Conservation (phyloP, 2,113 vertebrate species). For the Larimichthys polyactis region DNA sequence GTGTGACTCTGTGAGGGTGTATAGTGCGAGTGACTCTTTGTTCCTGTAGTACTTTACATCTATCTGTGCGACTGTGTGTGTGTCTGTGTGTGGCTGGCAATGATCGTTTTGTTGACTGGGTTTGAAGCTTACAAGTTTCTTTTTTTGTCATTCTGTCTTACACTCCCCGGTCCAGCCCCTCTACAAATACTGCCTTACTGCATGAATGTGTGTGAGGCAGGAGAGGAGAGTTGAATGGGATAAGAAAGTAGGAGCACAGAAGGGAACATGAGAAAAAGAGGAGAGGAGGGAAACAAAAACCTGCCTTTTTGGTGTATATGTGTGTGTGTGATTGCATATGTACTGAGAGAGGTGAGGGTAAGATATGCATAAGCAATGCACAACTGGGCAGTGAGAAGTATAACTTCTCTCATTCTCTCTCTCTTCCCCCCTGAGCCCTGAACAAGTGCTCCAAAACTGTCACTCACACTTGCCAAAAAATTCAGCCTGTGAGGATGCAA, state of each 20-base stretch:
- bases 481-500: slow-evolving; percentile 21
- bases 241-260: neutral
- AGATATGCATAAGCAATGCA: slow-evolving; percentile 50
- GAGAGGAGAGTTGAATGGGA: neutral
- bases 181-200: neutral
- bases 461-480: slow-evolving; percentile 63
- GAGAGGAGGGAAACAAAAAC: slow-evolving; percentile 4
- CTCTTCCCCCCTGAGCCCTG: slow-evolving; percentile 8
- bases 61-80: neutral
- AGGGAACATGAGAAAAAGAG: neutral
- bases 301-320: neutral
- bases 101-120: neutral
- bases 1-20: neutral
- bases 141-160: neutral
- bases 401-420: neutral
- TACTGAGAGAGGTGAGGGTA: slow-evolving; percentile 15
- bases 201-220: neutral
- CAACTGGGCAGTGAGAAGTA: slow-evolving; percentile 42
- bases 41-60: neutral
- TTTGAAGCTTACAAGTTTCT: neutral
- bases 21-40: neutral
- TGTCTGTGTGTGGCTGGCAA: neutral
- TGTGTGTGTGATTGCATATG: neutral
- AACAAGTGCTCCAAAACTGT: slow-evolving; percentile 75
- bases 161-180: neutral